Conservation (phyloP, 2,113 vertebrate genomes). For the Toxostoma redivivum region DNA sequence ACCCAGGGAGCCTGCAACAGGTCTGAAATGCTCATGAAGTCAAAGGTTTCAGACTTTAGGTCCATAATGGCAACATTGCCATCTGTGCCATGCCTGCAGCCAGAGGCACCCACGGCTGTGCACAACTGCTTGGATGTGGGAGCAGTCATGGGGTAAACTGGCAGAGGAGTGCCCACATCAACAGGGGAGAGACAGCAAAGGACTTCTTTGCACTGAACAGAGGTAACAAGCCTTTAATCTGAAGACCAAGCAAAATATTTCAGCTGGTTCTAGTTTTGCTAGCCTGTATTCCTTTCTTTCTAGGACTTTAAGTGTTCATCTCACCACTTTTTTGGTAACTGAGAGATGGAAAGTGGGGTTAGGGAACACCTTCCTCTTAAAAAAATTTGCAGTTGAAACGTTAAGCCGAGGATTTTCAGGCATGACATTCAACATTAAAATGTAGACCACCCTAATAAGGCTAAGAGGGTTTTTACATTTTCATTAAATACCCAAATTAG, state of each 20-base stretch:
- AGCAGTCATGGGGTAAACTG: rapidly evolving
- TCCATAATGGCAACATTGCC: not conserved
- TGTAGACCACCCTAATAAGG: not conserved
- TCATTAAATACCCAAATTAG: not conserved
- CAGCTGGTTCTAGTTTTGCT: not conserved
- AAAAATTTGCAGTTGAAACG: not conserved
- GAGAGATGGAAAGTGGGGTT: not conserved
- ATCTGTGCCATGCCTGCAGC: not conserved
- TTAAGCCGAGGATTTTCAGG: not conserved
- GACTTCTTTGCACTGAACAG: not conserved
- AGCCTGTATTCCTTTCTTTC: not conserved
- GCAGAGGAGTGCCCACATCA: not conserved
- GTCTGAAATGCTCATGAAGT: not conserved
- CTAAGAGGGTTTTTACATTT: not conserved
- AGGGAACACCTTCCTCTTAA: not conserved
- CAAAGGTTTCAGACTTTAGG: not conserved
- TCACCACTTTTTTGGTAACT: not conserved
- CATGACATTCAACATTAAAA: not conserved
- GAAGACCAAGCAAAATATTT: not conserved
- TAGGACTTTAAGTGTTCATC: not conserved
- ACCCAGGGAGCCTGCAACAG: not conserved
- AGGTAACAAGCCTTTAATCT: not conserved
- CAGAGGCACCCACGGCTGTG: rapidly evolving
- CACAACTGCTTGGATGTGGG: rapidly evolving
- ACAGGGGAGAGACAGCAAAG: not conserved